Evolutionary conservation across 2,888 invertebrate species (phyloP), one percentile per base, ranked within the genome.

Genomic region (Zelleria hepariella): DNA sequence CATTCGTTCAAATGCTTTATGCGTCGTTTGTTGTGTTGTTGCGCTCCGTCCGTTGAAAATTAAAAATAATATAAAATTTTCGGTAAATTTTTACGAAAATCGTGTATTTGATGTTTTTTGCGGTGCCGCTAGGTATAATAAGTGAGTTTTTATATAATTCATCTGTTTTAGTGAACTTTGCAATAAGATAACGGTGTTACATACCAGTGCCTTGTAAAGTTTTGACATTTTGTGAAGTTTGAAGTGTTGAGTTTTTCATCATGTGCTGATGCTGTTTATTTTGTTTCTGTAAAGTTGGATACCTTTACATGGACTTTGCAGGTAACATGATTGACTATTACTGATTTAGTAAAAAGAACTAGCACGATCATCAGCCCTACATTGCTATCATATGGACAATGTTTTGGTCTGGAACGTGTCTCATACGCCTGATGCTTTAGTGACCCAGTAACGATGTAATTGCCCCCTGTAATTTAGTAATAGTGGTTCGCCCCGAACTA

Each of bases 151-250:
- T 23, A 48, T 10, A 6, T 21, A 48, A 48, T 24, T 24, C 3
- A 57, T 24, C 48, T n/a, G 20, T n/a, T 57, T 24, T 24, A 15
- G 48, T 57, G 47, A 56, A 24, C 18, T 48, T 57, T 61, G 62
- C 64, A 65, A 65, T 67, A 70, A 70, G 70, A 68, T 70, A 67
- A 66, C 66, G 65, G 73, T 70, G 67, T 65, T 68, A 63, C 64
- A 65, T 66, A 63, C 65, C 66, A 68, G 77, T 80, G 77, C 75
- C 73, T 77, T 75, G 65, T 66, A 20, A 54, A 59, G 59, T 53
- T 54, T 57, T 57, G 47, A 48, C 47, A 47, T 26, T 48, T 47
- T 27, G n/a, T 21, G 32, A 57, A 57, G 57, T 57, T 57, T 25
- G 23, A 57, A 57, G 57, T 57, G 57, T 15, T 25, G 18, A n/a